Conservation (phyloP, 2,888 invertebrate genomes). For the Synergus laeviventris region DNA sequence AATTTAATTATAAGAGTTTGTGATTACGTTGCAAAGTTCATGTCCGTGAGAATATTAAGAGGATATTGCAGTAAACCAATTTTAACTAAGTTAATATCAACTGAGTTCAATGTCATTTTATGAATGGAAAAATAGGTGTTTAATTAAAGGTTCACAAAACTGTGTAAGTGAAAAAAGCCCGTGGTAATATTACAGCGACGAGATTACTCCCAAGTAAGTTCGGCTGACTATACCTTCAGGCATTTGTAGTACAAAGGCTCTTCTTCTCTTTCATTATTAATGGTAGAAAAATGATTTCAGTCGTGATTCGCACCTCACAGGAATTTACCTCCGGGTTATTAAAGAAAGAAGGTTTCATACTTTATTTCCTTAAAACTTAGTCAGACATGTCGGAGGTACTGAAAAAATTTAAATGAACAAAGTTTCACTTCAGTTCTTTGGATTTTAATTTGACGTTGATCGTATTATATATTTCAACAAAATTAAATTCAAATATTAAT, state of each 20-base stretch:
- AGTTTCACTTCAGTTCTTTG: not conserved
- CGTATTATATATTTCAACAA: not conserved
- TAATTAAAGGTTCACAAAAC: conserved; percentile 48
- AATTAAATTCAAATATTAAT: not conserved
- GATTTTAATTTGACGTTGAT: not conserved
- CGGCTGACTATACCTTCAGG: conserved; percentile 52
- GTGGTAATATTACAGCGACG: conserved; percentile 45
- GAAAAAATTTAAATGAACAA: conserved; percentile 26
- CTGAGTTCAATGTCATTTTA: conserved; percentile 47
- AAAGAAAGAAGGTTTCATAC: conserved; percentile 46
- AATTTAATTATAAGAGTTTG: conserved; percentile 18
- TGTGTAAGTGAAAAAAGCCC: conserved; percentile 44
- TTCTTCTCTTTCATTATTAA: conserved; percentile 59
- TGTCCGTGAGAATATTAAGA: conserved; percentile 17
- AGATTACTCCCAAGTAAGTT: conserved; percentile 55
- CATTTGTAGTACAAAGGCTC: conserved; percentile 56
- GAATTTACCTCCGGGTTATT: conserved; percentile 55
- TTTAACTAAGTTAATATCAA: conserved; percentile 1
- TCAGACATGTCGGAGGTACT: conserved; percentile 37
- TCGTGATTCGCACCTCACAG: conserved; percentile 50
- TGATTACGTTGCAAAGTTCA: conserved; percentile 10
- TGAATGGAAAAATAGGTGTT: conserved; percentile 50
- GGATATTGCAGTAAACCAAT: conserved; percentile 12
- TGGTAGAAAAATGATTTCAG: conserved; percentile 60
- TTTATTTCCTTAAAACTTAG: conserved; percentile 38